phyloP scores from a whole-genome alignment of 2,888 invertebrate species.

The Panopea generosa region DNA sequence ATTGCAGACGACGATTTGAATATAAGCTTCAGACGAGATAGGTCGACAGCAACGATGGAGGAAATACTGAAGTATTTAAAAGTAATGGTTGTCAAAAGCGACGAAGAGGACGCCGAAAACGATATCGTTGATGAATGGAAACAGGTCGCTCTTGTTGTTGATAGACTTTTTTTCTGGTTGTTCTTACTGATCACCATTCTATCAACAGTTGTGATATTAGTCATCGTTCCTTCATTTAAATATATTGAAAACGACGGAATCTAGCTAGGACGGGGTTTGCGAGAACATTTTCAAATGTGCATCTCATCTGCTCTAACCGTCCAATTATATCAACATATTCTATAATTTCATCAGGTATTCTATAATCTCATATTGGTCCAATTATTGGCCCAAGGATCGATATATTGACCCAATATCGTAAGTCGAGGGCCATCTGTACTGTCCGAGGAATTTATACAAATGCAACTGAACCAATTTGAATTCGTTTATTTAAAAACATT shows the following conservation, averaged over 20 bases:
- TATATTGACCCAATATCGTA: no score
- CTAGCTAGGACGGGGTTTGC: constrained; percentile 22
- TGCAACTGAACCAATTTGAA: no score
- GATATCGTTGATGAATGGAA: constrained; percentile 83
- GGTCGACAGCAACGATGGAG: constrained; percentile 65
- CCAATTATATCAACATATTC: no score
- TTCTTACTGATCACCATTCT: constrained; percentile 78
- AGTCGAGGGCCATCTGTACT: no score
- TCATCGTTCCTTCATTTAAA: constrained; percentile 75
- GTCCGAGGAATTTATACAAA: no score
- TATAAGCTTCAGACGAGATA: constrained; percentile 8
- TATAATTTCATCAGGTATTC: no score
- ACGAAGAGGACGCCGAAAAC: constrained; percentile 76
- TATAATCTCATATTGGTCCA: no score
- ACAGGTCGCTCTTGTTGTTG: constrained; percentile 81
- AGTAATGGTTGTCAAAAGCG: constrained; percentile 78
- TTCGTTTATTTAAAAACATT: no score
- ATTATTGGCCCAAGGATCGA: no score
- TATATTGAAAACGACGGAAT: constrained; percentile 57
- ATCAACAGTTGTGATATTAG: constrained; percentile 76
- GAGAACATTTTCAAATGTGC: no score
- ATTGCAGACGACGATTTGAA: constrained; percentile 37
- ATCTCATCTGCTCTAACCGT: no score
- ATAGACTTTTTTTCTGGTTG: constrained; percentile 80
- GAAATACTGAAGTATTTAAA: constrained; percentile 79